Base-by-base conservation (phyloP, 2,113 vertebrate species). In the Leucoraja erinaceus region DNA sequence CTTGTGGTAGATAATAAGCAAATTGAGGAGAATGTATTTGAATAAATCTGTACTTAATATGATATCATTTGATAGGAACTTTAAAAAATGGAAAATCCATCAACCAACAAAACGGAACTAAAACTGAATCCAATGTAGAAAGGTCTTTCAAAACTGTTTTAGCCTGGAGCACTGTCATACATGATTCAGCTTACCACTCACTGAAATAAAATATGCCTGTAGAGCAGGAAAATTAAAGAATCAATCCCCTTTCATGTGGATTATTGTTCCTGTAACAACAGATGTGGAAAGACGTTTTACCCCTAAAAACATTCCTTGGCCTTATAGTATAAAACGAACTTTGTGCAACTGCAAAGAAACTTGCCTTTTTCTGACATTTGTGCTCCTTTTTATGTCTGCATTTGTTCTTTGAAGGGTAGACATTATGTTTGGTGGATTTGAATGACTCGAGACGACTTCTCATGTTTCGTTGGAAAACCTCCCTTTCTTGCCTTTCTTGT, bases 381-480 rank as follows among this genome's bases (percentile, higher is more conserved):
- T 95, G 77, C 5, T 98, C 97, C 94, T 99, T 99, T 94, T 98
- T 98, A 94, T 97, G 96, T 10, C 98, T 95, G 56, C 95, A 95
- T 94, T 97, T 97, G 95, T 93, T 96, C 94, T 98, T 99, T 95
- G 96, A 95, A 93, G 96, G 94, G 94, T 96, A 97, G 93, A 95
- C 92, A 0, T 96, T 96, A 94, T 98, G 96, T 93, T 97, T 96
- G 79, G 96, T 98, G 94, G 98, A 98, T 93, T 99, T 99, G 94
- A 98, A 99, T 61, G 97, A 98, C 94, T 99, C 98, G 94, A 99
- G 97, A 12, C 98, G 97, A 93, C 97, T 97, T 96, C 96, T 98
- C 98, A 99, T 99, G 96, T 99, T 99, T 95, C 98, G 97, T 95
- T 98, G 97, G 95, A 99, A 99, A 94, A 99, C 96, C 95, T 99